Evolutionary conservation across 2,113 vertebrate genomes (phyloP).

Genomic region (Hystrix brachyura): DNA sequence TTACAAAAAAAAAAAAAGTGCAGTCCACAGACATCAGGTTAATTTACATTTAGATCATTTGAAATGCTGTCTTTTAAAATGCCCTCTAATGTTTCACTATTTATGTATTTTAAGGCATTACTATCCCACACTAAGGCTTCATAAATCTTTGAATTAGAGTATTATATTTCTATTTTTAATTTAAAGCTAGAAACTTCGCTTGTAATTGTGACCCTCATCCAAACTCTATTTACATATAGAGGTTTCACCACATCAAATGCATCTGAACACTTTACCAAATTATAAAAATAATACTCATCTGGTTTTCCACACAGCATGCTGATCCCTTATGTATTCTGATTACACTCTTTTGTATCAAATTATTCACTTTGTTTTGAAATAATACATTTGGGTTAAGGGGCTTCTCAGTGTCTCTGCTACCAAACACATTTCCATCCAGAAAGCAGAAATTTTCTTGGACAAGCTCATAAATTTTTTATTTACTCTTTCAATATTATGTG

Average conservation of each 20-base stretch:
- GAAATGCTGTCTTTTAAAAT: constrained; percentile 52
- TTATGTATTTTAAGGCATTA: constrained; percentile 44
- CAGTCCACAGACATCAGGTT: constrained; percentile 44
- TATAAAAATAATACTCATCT: neutral
- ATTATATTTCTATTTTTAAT: constrained; percentile 46
- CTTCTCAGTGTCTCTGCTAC: neutral
- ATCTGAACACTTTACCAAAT: neutral
- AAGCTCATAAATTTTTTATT: neutral
- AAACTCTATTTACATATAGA: neutral
- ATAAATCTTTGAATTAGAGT: neutral
- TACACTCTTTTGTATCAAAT: neutral
- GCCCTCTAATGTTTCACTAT: neutral
- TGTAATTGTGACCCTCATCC: neutral
- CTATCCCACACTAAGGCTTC: neutral
- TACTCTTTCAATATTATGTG: neutral
- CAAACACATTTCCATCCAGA: neutral
- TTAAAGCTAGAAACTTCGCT: constrained; percentile 8
- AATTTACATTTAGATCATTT: constrained; percentile 66
- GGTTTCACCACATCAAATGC: neutral
- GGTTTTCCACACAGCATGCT: neutral
- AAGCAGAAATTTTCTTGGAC: neutral
- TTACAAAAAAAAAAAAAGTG: neutral
- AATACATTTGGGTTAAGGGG: neutral
- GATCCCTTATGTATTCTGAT: constrained; percentile 11
- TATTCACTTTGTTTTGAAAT: constrained; percentile 28